These are phyloP conservation scores for Rhineura floridana DNA, from an alignment of 2,113 vertebrate species.

Conservation along the genomic window DNA sequence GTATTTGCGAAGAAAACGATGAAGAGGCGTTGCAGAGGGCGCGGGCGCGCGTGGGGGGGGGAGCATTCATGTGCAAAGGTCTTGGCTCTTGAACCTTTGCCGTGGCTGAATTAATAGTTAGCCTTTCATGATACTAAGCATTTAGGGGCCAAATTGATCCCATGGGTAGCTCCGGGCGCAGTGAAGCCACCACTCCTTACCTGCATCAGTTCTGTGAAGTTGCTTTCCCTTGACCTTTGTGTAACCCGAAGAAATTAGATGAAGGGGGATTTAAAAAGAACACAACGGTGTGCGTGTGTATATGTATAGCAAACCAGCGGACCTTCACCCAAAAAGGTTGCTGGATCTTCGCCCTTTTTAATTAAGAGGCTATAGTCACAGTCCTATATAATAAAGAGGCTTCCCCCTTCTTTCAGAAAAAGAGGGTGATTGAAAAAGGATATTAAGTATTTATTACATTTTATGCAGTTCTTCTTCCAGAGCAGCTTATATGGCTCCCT, in stretches of 20 bases:
- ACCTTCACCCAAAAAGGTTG: not conserved
- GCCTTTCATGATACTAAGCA: not conserved
- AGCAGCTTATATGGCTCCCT: not conserved
- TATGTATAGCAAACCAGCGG: fast-evolving
- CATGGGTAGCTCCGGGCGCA: not conserved
- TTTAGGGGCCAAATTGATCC: not conserved
- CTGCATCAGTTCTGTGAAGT: not conserved
- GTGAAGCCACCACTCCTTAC: fast-evolving
- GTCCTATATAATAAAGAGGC: not conserved
- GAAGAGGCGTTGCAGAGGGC: not conserved
- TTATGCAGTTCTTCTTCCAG: not conserved
- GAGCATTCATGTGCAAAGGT: not conserved
- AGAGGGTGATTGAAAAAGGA: not conserved
- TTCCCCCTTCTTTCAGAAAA: not conserved
- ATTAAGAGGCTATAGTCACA: not conserved
- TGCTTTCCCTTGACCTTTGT: not conserved
- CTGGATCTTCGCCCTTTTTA: not conserved
- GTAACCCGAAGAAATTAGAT: fast-evolving
- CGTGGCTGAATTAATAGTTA: not conserved
- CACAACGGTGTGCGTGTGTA: no score
- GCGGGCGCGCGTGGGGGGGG: not conserved
- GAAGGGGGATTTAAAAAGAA: not conserved
- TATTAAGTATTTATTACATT: slow-evolving; percentile 3
- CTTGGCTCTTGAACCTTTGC: not conserved
- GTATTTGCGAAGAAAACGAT: not conserved